Conservation (phyloP, 92 coral and sea anemone genomes). For the Palythoa grandis region DNA sequence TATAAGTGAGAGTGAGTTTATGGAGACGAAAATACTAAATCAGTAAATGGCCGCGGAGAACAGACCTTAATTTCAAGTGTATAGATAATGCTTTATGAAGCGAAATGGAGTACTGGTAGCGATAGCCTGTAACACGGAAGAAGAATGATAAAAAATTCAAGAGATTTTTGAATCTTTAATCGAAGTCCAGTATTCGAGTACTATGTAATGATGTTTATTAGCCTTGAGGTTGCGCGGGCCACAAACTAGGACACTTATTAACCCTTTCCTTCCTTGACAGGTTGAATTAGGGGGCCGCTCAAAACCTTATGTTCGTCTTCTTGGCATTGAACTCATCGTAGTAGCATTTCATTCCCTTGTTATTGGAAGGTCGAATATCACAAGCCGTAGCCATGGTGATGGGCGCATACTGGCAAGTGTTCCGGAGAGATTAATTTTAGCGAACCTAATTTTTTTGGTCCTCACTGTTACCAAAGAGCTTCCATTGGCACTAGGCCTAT, state of each 20-base stretch:
- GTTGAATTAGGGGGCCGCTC: slow-evolving; percentile 25
- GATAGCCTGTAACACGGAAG: neutral
- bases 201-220: neutral
- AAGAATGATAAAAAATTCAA: no score
- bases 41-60: no score
- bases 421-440: slow-evolving; percentile 37
- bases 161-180: no score
- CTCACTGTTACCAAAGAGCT: slow-evolving; percentile 25
- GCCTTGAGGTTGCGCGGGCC: neutral
- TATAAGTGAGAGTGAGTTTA: no score
- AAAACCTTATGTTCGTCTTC: slow-evolving; percentile 21
- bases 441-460: slow-evolving; percentile 26
- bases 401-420: slow-evolving; percentile 55
- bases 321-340: slow-evolving; percentile 18
- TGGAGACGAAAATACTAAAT: no score
- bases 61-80: no score
- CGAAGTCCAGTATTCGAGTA: no score
- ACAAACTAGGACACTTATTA: neutral
- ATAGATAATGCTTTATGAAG: no score
- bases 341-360: slow-evolving; percentile 23
- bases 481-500: slow-evolving; percentile 37
- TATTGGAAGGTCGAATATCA: slow-evolving; percentile 21
- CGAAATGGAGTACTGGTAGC: no score
- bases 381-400: slow-evolving; percentile 10
- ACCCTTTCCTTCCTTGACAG: neutral